Percentiles rank a stretch among this genome's conserved stretches.
Evolutionary conservation across 2,888 invertebrate genomes (phyloP).

Genomic region (Flabesymbios commensalis): DNA sequence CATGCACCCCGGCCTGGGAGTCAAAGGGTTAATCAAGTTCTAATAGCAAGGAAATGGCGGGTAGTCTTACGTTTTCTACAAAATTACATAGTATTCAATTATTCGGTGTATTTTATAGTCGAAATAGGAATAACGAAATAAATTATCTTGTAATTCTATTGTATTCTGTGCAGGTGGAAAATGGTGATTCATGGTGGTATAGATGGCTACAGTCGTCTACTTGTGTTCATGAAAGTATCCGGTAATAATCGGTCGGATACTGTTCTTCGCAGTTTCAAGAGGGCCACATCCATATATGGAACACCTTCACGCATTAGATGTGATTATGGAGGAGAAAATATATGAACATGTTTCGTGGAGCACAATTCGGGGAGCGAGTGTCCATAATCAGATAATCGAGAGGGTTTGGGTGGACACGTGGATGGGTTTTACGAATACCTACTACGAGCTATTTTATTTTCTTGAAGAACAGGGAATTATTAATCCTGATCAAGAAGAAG

Average conservation of each 20-base stretch:
- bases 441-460: background rate
- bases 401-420: background rate
- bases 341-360: too few species aligned
- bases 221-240: background rate
- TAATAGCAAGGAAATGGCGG: too few species aligned
- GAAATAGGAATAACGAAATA: too few species aligned
- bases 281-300: background rate
- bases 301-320: constrained; percentile 1
- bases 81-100: too few species aligned
- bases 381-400: too few species aligned
- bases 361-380: too few species aligned
- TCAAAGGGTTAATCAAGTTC: too few species aligned
- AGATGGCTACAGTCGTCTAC: background rate
- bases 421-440: background rate
- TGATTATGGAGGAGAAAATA: constrained; percentile 12
- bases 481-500: background rate
- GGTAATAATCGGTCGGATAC: background rate
- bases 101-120: too few species aligned
- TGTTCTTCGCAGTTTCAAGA: background rate
- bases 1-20: too few species aligned
- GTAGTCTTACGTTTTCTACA: too few species aligned
- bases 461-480: background rate
- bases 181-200: constrained; percentile 8
- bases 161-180: constrained; percentile 11
- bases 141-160: too few species aligned